Base-by-base conservation (phyloP, 1,140 invertebrate genomes). In the Venturia canescens region DNA sequence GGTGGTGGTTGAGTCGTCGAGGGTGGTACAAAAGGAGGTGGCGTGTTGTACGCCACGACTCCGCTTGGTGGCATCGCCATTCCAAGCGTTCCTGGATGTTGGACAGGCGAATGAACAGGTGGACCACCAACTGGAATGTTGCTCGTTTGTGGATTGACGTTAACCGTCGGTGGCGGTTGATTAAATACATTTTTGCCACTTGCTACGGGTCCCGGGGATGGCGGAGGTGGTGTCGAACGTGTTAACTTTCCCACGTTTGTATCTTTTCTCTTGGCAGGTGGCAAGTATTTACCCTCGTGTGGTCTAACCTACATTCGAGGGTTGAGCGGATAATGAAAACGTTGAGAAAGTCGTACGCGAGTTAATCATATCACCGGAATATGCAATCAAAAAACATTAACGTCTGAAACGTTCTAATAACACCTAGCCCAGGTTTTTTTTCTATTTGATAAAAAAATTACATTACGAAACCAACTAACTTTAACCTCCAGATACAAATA, bases 201-300 rank as follows among this genome's bases (percentile, higher is more conserved):
- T 27, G 86, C 83, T 69, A 86, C 82, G 5, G 89, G 84, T 71
- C 89, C 89, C 57, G 90, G 90, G 3, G 90, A 91, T 18, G 89
- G 85, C 34, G 93, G 93, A 4, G 93, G 91, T 26, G 94, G 93
- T 7, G 93, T 93, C 27, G 93, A 92, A 71, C 94, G 90, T 83
- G 93, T 92, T 21, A 94, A 72, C 87, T 95, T 94, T 34, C 93
- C 92, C 74, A 90, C 87, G 87, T 94, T 94, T 76, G 92, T 91
- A 83, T 94, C 95, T 92, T 95, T 96, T 88, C 96, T 93, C 88
- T 95, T 95, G 69, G 95, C 94, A 4, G 96, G 96, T 67, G 95
- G 96, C 53, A 97, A 94, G 90, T 97, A 97, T 91, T 96, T 96
- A 48, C 93, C 94, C 83, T 91, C 92, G 48, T 83, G 85, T 0